These are phyloP conservation scores for Pseudomugil gertrudae DNA, from an alignment of 2,797 vertebrate genomes.

Conservation along the genomic window DNA sequence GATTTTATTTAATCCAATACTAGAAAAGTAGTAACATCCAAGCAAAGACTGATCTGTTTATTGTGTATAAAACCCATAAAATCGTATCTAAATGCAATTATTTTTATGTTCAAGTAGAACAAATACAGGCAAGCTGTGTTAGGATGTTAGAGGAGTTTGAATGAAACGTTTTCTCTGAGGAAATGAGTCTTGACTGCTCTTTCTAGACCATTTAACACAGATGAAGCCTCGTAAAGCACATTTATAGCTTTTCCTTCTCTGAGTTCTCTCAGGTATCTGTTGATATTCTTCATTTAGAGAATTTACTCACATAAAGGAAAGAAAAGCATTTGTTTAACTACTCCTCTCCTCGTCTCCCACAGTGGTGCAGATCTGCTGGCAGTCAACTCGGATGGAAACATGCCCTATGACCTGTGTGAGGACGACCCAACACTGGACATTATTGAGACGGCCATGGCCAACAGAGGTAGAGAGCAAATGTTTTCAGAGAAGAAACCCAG, in stretches of 20 bases:
- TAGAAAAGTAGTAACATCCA: too few species aligned
- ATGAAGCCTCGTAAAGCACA: background rate
- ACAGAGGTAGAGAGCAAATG: constrained; percentile 84
- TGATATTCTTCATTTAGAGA: background rate
- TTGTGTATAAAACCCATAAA: too few species aligned
- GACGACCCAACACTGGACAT: constrained; percentile 96
- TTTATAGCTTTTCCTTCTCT: background rate
- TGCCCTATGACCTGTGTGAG: constrained; percentile 98
- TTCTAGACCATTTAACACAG: background rate
- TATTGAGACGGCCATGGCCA: constrained; percentile 97
- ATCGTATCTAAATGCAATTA: too few species aligned
- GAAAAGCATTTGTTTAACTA: constrained; percentile 12
- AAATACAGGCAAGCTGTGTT: too few species aligned
- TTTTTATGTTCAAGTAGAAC: too few species aligned
- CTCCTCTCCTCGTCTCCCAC: constrained; percentile 33
- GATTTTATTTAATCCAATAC: too few species aligned
- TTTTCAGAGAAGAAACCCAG: background rate
- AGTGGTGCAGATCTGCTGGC: constrained; percentile 93
- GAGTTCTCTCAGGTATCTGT: background rate
- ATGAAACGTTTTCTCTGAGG: too few species aligned
- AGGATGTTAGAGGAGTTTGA: too few species aligned
- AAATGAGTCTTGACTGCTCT: background rate
- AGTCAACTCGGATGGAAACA: constrained; percentile 97
- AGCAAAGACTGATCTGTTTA: too few species aligned
- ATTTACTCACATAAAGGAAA: constrained; percentile 9